phyloP scores from a whole-genome alignment of 64 coral and sea anemone genomes.

The Stichodactyla mertensii region DNA sequence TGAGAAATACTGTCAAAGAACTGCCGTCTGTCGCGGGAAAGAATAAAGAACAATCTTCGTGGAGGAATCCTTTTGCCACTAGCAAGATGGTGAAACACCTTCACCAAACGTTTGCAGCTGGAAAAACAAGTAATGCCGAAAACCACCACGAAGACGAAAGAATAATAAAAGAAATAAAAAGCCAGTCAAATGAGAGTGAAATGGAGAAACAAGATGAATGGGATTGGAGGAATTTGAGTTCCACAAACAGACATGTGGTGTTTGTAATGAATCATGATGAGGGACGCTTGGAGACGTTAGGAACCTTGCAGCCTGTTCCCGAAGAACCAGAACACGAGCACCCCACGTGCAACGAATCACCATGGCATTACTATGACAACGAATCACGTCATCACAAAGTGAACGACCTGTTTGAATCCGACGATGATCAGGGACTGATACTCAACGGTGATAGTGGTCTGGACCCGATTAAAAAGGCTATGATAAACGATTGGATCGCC shows the following conservation, averaged over 20 bases:
- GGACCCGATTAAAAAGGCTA: constrained; percentile 1
- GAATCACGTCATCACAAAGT: not conserved
- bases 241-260: not conserved
- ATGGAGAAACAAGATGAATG: not conserved
- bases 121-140: not conserved
- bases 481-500: constrained; percentile 4
- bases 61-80: not conserved
- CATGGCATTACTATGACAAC: constrained; percentile 16
- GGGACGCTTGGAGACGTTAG: not conserved
- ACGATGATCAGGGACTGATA: not conserved
- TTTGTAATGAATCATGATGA: constrained; percentile 2
- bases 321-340: constrained; percentile 5
- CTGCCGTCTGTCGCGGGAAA: not conserved
- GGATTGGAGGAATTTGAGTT: not conserved
- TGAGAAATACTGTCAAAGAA: not conserved
- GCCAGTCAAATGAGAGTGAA: not conserved
- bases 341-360: not conserved
- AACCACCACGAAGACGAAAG: not conserved
- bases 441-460: not conserved
- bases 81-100: not conserved
- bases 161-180: not conserved
- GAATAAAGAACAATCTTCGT: not conserved
- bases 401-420: constrained; percentile 1
- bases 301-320: not conserved
- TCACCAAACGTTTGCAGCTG: not conserved